Base-by-base conservation (phyloP, 1,140 invertebrate genomes). In the Diorhabda sublineata region DNA sequence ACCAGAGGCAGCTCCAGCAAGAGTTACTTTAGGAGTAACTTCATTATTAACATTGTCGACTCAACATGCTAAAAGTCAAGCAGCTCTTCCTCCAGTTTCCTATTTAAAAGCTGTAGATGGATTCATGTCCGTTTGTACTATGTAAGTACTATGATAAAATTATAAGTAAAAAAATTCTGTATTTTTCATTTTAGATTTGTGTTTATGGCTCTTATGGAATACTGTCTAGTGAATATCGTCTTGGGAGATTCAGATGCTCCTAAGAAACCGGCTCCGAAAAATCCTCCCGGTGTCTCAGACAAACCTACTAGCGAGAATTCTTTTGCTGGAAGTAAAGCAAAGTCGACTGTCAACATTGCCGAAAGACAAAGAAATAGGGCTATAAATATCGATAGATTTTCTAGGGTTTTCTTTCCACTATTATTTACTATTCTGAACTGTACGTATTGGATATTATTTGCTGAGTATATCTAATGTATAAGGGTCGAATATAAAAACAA, bases 181-280 rank as follows among this genome's bases (percentile, higher is more conserved):
- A 44, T 60, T 63, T 42, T 4, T 3, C 59, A 26, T 71, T 82
- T 47, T 76, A 89, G 88, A 45, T 94, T 96, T 82, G 94, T 96
- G 75, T 96, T 96, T 79, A 91, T 95, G 89, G 94, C 94, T 3
- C 80, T 96, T 47, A 96, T 96, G 94, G 94, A 96, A 80, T 96
- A 96, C 79, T 95, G 93, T 75, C 81, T 96, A 70, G 93, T 96
- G 2, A 96, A 96, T 76, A 94, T 96, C 60, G 91, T 96, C 0
- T 84, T 96, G 3, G 91, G 91, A 2, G 91, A 93, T 74, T 87
- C 86, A 5, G 89, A 89, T 69, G 82, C 83, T 0, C 83, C 83
- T 0, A 86, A 88, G 77, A 83, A 83, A 7, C 78, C 79, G 4
- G 73, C 78, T 8, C 73, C 79, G 1, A 80, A 82, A 7, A 87